phyloP scores from a whole-genome alignment of 1,140 invertebrate genomes.

The Hycleus cichorii region DNA sequence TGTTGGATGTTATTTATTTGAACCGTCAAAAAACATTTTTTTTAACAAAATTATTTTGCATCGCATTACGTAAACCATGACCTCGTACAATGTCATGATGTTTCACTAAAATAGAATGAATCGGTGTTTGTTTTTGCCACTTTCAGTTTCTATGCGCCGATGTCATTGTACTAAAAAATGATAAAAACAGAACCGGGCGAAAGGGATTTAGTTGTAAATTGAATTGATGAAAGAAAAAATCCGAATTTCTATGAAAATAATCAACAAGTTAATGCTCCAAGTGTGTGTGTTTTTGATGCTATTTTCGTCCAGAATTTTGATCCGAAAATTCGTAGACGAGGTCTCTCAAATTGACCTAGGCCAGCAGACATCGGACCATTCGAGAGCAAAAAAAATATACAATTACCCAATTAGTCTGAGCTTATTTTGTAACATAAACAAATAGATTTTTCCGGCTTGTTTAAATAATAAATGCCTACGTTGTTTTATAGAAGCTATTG shows the following conservation, averaged over 20 bases:
- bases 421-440: too few relatives aligned
- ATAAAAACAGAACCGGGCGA: too few relatives aligned
- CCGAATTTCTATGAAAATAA: too few relatives aligned
- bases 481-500: too few relatives aligned
- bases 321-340: conserved; percentile 2
- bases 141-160: conserved; percentile 27
- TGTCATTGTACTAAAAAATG: conserved; percentile 2
- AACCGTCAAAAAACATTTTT: conserved; percentile 4
- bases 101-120: conserved; percentile 28
- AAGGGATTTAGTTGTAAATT: too few relatives aligned
- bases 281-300: not conserved
- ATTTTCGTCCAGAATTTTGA: not conserved
- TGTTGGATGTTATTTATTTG: too few relatives aligned
- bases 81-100: conserved; percentile 35
- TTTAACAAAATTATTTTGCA: conserved; percentile 12
- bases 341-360: conserved; percentile 7
- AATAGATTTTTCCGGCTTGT: too few relatives aligned
- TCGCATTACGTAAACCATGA: conserved; percentile 34
- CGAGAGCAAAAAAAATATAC: too few relatives aligned
- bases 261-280: too few relatives aligned
- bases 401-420: not conserved
- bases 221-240: too few relatives aligned
- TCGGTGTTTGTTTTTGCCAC: conserved; percentile 17
- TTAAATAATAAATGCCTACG: too few relatives aligned
- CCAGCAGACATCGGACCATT: not conserved